Conservation (phyloP, 2,888 invertebrate species). For the Pristionchus maxplancki region DNA sequence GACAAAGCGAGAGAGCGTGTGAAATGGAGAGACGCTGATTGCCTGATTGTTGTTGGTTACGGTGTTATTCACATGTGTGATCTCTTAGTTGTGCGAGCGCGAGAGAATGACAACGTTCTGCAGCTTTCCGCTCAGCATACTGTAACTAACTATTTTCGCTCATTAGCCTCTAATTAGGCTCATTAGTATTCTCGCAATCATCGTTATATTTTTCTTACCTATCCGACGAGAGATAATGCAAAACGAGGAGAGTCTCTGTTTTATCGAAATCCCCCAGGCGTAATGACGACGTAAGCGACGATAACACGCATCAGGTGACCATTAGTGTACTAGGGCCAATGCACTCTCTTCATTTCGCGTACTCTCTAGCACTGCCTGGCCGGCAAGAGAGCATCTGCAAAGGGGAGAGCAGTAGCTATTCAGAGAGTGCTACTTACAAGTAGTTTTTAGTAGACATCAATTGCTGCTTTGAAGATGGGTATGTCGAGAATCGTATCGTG, state of each 20-base stretch:
- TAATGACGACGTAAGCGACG: neutral
- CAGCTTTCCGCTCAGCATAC: conserved; percentile 4
- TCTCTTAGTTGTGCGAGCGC: neutral
- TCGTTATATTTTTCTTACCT: neutral
- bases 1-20: neutral
- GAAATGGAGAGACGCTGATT: neutral
- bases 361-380: neutral
- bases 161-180: neutral
- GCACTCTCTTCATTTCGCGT: neutral
- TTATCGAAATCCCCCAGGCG: neutral
- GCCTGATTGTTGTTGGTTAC: neutral
- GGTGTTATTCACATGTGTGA: neutral
- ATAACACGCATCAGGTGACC: neutral
- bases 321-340: neutral
- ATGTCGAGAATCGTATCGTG: neutral
- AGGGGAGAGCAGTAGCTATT: neutral
- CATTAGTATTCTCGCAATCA: neutral
- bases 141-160: neutral
- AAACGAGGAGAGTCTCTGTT: neutral
- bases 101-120: neutral
- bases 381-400: neutral
- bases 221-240: neutral
- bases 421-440: neutral
- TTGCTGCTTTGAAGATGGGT: neutral
- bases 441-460: neutral